These are phyloP conservation scores for Maconellicoccus hirsutus DNA, from an alignment of 1,140 invertebrate species.

Conservation along the genomic window DNA sequence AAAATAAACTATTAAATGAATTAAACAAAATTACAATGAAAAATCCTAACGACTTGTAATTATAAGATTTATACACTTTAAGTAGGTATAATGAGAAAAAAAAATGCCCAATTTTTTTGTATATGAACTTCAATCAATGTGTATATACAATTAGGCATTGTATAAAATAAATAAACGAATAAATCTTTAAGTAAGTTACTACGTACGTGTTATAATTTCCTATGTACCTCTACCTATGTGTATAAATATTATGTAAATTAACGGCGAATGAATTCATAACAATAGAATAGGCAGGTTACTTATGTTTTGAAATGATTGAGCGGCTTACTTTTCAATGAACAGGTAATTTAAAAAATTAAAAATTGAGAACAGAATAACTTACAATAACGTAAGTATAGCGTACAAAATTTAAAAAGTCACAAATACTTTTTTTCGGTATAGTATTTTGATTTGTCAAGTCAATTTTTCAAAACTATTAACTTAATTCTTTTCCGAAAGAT, in stretches of 20 bases:
- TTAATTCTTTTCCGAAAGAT: too few relatives aligned
- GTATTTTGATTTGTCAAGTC: too few relatives aligned
- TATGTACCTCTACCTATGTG: too few relatives aligned
- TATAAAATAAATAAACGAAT: not conserved
- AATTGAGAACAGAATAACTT: too few relatives aligned
- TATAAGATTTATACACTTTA: too few relatives aligned
- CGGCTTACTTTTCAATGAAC: not conserved
- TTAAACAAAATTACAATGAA: not conserved
- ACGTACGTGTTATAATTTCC: not conserved
- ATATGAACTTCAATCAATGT: not conserved
- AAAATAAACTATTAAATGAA: not conserved
- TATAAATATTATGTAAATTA: too few relatives aligned
- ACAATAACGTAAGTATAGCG: too few relatives aligned
- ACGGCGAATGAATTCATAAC: too few relatives aligned
- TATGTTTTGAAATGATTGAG: slow-evolving; percentile 11
- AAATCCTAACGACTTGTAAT: not conserved
- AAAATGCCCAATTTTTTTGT: not conserved
- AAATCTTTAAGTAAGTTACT: not conserved
- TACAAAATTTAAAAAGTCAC: too few relatives aligned
- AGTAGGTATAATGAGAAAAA: not conserved
- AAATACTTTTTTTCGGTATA: too few relatives aligned
- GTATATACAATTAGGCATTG: not conserved
- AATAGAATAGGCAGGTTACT: not conserved
- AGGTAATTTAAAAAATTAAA: too few relatives aligned
- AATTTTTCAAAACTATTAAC: too few relatives aligned